A percentile compares a stretch with the other conserved stretches of the same genome.
phyloP scores from a whole-genome alignment of 1,140 invertebrate species.

The Cepaea nemoralis region DNA sequence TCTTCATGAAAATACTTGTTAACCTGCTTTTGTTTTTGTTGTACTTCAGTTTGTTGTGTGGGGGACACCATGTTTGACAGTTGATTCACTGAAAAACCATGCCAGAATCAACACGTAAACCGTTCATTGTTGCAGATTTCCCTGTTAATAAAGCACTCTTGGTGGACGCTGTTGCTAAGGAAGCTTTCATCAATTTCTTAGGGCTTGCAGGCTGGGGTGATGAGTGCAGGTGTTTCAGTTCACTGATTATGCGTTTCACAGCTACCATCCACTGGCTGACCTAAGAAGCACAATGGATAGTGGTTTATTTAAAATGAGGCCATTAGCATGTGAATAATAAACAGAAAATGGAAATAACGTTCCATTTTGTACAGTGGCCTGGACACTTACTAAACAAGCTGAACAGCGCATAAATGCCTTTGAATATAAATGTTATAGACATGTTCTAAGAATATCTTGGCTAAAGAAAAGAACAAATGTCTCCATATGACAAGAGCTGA shows the following conservation, averaged over 20 bases:
- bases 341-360: too few relatives aligned
- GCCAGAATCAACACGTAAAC: not conserved
- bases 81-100: not conserved
- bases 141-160: not conserved
- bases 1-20: not conserved
- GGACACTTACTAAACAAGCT: too few relatives aligned
- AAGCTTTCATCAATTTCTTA: not conserved
- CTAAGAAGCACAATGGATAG: slow-evolving; percentile 18
- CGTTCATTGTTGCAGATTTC: not conserved
- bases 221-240: slow-evolving; percentile 5
- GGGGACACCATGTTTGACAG: too few relatives aligned
- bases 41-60: too few relatives aligned
- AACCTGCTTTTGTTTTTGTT: not conserved
- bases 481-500: too few relatives aligned
- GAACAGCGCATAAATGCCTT: too few relatives aligned
- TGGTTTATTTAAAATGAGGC: too few relatives aligned
- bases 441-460: too few relatives aligned
- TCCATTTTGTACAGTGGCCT: too few relatives aligned
- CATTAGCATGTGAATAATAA: too few relatives aligned
- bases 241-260: slow-evolving; percentile 35
- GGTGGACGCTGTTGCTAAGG: not conserved
- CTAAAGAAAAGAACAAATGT: too few relatives aligned
- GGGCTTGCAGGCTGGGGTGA: not conserved
- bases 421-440: too few relatives aligned
- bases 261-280: slow-evolving; percentile 40